Conservation (phyloP, 1,140 invertebrate species). For the Cyclina sinensis region DNA sequence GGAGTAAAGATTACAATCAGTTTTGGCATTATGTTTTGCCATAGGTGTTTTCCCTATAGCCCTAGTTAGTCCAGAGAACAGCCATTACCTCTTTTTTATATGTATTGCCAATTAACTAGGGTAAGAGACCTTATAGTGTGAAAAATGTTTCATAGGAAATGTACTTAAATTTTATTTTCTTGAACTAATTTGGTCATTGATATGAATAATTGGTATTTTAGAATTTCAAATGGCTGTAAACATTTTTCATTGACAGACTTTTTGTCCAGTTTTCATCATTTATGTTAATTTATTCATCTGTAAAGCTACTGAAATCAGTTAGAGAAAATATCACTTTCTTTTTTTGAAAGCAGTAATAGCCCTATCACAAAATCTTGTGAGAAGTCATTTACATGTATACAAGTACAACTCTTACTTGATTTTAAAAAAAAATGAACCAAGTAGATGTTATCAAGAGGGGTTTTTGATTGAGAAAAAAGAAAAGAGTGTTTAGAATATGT, state of each 20-base stretch:
- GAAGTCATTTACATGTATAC: conserved; percentile 28
- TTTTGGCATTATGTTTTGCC: no score
- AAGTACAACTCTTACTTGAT: conserved; percentile 1
- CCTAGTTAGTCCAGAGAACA: no score
- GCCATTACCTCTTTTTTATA: no score
- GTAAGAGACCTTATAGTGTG: no score
- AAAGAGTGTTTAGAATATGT: neutral
- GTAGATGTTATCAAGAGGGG: neutral
- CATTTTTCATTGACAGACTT: neutral
- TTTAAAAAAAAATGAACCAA: neutral
- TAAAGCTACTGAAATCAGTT: neutral
- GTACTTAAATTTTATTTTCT: conserved; percentile 43
- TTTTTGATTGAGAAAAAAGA: neutral
- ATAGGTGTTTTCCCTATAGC: no score
- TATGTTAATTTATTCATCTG: conserved; percentile 21
- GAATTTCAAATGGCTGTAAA: conserved; percentile 10
- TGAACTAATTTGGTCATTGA: conserved; percentile 29
- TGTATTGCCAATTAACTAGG: no score
- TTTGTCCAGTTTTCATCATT: conserved; percentile 28
- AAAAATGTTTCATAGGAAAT: neutral
- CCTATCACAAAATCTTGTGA: neutral
- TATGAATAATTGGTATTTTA: conserved; percentile 14
- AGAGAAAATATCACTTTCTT: conserved; percentile 4
- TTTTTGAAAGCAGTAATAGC: neutral
- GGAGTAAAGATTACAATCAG: no score